Evolutionary conservation across 1,140 invertebrate genomes (phyloP).

Genomic region (Euborellia annulipes): DNA sequence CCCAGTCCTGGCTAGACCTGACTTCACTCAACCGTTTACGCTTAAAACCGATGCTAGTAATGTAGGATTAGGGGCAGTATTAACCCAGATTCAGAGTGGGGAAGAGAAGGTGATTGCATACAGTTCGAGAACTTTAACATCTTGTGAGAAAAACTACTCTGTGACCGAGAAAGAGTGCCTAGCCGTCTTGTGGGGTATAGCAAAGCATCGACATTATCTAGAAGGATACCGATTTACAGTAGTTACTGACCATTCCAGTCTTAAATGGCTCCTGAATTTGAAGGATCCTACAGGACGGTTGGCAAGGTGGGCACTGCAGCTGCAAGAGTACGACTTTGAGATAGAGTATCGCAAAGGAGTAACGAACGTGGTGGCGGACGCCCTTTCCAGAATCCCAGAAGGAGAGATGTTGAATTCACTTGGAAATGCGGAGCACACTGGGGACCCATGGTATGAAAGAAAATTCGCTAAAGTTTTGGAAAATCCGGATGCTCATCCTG

Average conservation of each 20-base stretch:
- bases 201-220: slow-evolving; percentile 23
- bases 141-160: slow-evolving; percentile 23
- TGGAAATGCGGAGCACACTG: too few species aligned
- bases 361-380: slow-evolving; percentile 23
- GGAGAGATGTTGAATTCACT: too few species aligned
- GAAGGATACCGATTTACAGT: slow-evolving; percentile 24
- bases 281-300: slow-evolving; percentile 15
- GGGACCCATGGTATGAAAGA: too few species aligned
- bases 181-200: slow-evolving; percentile 24
- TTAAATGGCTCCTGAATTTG: slow-evolving; percentile 23
- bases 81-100: slow-evolving; percentile 13
- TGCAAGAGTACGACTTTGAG: slow-evolving; percentile 23
- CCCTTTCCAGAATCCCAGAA: slow-evolving; percentile 18
- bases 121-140: slow-evolving; percentile 18
- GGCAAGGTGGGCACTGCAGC: slow-evolving; percentile 17
- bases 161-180: slow-evolving; percentile 27
- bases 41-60: slow-evolving; percentile 14
- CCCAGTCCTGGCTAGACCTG: slow-evolving; percentile 11
- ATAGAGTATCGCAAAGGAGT: slow-evolving; percentile 22
- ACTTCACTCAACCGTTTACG: slow-evolving; percentile 11
- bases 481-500: too few species aligned
- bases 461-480: too few species aligned
- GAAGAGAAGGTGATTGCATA: slow-evolving; percentile 22
- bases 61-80: slow-evolving; percentile 13
- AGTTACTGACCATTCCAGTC: slow-evolving; percentile 25